Evolutionary conservation across 1,140 invertebrate species (phyloP).

Genomic region (Cydia strobilella): DNA sequence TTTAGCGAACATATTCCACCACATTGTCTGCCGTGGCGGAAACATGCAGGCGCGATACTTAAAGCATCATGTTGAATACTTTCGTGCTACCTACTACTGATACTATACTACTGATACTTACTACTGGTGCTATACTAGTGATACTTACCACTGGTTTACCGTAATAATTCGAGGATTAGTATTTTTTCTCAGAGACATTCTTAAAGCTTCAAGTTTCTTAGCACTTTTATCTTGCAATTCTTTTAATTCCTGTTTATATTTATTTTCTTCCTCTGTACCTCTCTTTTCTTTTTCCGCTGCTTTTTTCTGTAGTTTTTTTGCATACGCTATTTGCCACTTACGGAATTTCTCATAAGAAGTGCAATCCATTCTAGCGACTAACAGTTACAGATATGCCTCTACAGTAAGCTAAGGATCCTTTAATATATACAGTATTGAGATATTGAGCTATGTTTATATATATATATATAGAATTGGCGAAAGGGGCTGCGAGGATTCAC

Average conservation of each 20-base stretch:
- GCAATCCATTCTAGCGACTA: not conserved
- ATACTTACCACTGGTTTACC: not conserved
- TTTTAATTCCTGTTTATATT: constrained; percentile 3
- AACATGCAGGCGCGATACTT: too few species aligned
- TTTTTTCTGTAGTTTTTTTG: not conserved
- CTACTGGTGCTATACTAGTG: too few species aligned
- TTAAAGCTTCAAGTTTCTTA: not conserved
- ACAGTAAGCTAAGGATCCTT: not conserved
- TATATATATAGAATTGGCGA: not conserved
- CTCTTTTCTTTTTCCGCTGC: not conserved
- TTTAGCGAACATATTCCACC: too few species aligned
- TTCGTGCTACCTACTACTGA: too few species aligned
- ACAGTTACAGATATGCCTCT: not conserved
- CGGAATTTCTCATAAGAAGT: not conserved
- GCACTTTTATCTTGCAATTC: not conserved
- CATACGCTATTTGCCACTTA: not conserved
- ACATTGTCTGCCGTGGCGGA: too few species aligned
- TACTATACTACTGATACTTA: too few species aligned
- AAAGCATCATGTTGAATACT: too few species aligned
- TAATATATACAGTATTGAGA: not conserved
- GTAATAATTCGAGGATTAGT: not conserved
- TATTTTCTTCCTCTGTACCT: not conserved
- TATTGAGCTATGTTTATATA: not conserved
- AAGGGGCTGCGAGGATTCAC: too few species aligned
- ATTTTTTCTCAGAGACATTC: not conserved